Base-by-base conservation (phyloP, 2,113 vertebrate species). In the Climacteris rufus region DNA sequence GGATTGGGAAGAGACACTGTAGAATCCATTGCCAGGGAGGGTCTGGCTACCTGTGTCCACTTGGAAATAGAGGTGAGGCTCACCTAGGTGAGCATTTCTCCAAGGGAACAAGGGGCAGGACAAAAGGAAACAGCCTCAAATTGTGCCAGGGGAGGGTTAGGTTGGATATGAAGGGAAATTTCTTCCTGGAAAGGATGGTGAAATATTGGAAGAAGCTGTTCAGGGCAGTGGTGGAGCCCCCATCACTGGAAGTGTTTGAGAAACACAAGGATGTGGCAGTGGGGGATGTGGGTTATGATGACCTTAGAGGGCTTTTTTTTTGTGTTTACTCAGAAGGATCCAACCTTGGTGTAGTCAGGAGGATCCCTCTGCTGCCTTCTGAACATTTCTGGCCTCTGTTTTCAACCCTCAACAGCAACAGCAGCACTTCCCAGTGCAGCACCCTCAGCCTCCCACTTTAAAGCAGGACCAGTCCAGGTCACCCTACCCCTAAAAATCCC, bases 41-140 rank as follows among this genome's bases (percentile, higher is more conserved):
- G 99, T 6, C 98, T 99, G 31, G 99, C 98, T 5, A 98, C 98
- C 95, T 99, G 99, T 50, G 89, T 98, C 49, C 99, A 99, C 66
- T 96, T 99, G 98, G 99, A 99, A 95, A 97, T 99, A 35, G 99
- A 99, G 98, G 99, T 98, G 94, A 77, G 95, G 35, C 13, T 13
- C 70, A 4, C 19, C n/a, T 37, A 20, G 7, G 4, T 4, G 30
- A 17, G 4, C 12, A 2, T 31, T 66, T 5, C 15, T 2, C 8
- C 11, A 1, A n/a, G 57, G 59, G 35, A 37, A 37, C 6, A 14
- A 14, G 60, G 56, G 27, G 4, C 39, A 24, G 56, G 12, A 8
- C 5, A 9, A 18, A 52, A 33, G n/a, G 49, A 7, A 33, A 18
- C 3, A 1, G 31, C 37, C 53, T 49, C 35, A 9, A 4, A 52